Percentiles rank a stretch among this genome's conserved stretches.
phyloP scores from a whole-genome alignment of 1,140 invertebrate species.

The Chymomyza costata region DNA sequence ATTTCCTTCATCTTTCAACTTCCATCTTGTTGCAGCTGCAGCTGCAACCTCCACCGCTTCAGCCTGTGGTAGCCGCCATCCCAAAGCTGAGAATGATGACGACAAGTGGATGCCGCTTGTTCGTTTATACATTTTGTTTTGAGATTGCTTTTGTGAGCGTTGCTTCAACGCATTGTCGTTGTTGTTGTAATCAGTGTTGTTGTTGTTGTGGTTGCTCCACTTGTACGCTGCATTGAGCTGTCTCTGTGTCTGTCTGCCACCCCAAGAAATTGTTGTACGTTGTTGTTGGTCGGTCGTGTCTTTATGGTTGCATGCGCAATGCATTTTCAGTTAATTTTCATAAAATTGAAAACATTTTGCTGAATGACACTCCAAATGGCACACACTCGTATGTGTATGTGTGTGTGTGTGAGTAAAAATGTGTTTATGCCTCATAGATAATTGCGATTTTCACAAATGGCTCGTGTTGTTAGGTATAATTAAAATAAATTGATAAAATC shows the following conservation, averaged over 20 bases:
- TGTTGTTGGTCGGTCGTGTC: not conserved
- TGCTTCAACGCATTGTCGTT: no score
- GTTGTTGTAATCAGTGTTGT: no score
- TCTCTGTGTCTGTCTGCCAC: not conserved
- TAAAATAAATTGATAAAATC: no score
- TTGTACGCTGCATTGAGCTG: no score
- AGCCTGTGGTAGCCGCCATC: no score
- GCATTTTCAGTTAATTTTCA: slow-evolving; percentile 57
- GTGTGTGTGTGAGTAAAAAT: no score
- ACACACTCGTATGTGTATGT: no score
- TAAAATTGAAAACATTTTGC: slow-evolving; percentile 54
- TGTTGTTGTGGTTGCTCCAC: slow-evolving; percentile 12
- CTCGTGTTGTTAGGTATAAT: no score
- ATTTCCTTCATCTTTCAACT: slow-evolving; percentile 53
- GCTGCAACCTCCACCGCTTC: slow-evolving; percentile 8
- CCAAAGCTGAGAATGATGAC: not conserved
- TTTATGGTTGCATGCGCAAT: slow-evolving; percentile 14
- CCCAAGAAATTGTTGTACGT: not conserved
- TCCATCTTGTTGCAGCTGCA: slow-evolving; percentile 20
- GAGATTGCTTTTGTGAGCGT: not conserved
- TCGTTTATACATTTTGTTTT: not conserved
- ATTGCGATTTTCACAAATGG: no score
- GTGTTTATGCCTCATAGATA: no score
- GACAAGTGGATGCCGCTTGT: slow-evolving; percentile 20
- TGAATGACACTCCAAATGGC: slow-evolving; percentile 41